These are phyloP conservation scores for Miniopterus natalensis DNA, from an alignment of 2,113 vertebrate species.

Conservation along the genomic window DNA sequence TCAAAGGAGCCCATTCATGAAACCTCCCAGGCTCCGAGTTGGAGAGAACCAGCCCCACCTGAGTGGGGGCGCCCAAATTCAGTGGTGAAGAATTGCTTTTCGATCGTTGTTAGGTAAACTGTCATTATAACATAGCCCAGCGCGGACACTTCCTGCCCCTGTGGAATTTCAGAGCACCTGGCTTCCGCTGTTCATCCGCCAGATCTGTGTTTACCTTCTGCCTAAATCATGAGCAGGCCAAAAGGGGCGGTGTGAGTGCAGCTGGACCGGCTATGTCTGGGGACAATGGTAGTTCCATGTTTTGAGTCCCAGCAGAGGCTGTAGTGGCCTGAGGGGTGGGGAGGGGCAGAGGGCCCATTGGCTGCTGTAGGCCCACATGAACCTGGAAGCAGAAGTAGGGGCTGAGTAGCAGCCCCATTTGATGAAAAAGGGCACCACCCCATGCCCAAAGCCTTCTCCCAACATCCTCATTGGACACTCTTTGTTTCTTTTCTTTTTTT, in stretches of 20 bases:
- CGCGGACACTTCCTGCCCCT: not conserved
- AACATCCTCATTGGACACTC: not conserved
- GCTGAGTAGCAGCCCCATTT: too few relatives aligned
- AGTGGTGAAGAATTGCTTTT: not conserved
- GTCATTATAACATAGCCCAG: not conserved
- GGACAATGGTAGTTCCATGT: not conserved
- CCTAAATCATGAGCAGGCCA: not conserved
- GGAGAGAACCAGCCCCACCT: not conserved
- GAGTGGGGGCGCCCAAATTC: not conserved
- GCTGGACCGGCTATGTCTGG: not conserved
- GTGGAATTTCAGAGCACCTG: not conserved
- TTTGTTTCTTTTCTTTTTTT: not conserved
- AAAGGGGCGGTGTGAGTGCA: not conserved
- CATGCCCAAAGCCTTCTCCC: not conserved
- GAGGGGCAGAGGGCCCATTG: not conserved
- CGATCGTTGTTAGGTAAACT: not conserved
- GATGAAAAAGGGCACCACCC: not conserved
- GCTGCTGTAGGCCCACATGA: not conserved
- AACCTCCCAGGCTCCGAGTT: not conserved
- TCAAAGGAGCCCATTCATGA: not conserved
- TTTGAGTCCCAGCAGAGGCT: not conserved
- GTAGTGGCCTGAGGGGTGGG: not conserved
- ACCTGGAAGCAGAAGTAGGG: not conserved
- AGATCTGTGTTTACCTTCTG: not conserved
- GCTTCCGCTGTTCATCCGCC: not conserved